Base-by-base conservation (phyloP, 92 coral and sea anemone genomes). In the Phenganax subtilis region DNA sequence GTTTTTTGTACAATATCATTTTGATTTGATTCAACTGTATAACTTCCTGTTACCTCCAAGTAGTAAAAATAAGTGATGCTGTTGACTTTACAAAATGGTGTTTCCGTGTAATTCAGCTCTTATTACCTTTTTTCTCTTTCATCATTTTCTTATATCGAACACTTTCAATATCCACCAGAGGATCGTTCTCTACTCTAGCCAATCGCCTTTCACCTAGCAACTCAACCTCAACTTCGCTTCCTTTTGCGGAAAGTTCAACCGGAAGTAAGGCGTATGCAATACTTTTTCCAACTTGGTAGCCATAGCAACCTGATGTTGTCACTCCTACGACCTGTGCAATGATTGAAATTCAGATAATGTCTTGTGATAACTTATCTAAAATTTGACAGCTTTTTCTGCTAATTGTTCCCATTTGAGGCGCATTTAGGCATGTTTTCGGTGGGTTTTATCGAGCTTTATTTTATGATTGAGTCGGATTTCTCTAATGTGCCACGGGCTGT, bases 211-310 rank as follows among this genome's bases (percentile, higher is more conserved):
- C 80, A 0, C 98, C 97, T 31, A 94, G 88, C 51, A 94, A 51
- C 62, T 94, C 98, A 27, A 94, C 97, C 73, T 94, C 98, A 1
- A 92, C 92, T n/a, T 93, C 87, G 37, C 94, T 88, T 8, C 98
- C 98, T 16, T 90, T n/a, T 70, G 90, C 93, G 15, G 89, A 71
- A 31, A 94, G 89, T 57, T 92, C 97, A 37, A 92, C 81, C 2
- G 98, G 98, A 0, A 94, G 90, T 31, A 88, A 94, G 2, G 94
- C 98, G 37, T 92, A 83, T 68, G 97, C 82, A 58, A 94, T 85
- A 81, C 97, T 91, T 28, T 88, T 92, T 47, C 87, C 70, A 29
- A 94, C 90, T 63, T 92, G 92, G 89, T 89, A 94, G 69, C 98
- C 93, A 83, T 86, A 94, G 1, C 96, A 85, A 3, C 98, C 98